Evolutionary conservation across 2,113 vertebrate genomes (phyloP).

Genomic region (Dromaius novaehollandiae): DNA sequence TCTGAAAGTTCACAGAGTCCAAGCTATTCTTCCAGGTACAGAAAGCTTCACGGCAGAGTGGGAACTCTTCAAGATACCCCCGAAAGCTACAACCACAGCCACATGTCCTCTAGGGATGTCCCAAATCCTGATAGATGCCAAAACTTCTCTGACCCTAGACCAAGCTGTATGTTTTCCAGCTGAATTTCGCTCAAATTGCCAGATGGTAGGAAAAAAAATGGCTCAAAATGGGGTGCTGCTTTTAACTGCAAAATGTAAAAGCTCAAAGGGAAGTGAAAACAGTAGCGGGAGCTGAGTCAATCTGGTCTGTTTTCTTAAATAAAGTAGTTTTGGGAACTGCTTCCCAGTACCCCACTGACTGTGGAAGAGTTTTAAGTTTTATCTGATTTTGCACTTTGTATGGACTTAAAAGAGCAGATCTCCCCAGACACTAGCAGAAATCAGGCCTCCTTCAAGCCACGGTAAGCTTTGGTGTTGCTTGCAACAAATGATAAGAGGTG

Average conservation of each 20-base stretch:
- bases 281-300: neutral
- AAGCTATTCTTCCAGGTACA: neutral
- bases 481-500: neutral
- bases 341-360: neutral
- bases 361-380: neutral
- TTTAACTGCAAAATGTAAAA: neutral
- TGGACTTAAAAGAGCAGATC: neutral
- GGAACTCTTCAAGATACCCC: neutral
- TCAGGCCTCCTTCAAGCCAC: neutral
- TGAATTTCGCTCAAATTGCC: neutral
- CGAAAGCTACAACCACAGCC: neutral
- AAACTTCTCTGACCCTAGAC: neutral
- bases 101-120: neutral
- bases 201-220: neutral
- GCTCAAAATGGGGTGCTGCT: neutral
- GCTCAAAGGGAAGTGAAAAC: neutral
- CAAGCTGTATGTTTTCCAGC: constrained; percentile 1
- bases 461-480: neutral
- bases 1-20: accelerated
- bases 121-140: neutral
- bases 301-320: neutral
- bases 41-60: neutral
- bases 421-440: neutral
- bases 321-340: neutral
- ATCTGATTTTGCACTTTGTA: neutral